These are phyloP conservation scores for Drosophila putrida DNA, from an alignment of 2,888 invertebrate species.

Conservation along the genomic window DNA sequence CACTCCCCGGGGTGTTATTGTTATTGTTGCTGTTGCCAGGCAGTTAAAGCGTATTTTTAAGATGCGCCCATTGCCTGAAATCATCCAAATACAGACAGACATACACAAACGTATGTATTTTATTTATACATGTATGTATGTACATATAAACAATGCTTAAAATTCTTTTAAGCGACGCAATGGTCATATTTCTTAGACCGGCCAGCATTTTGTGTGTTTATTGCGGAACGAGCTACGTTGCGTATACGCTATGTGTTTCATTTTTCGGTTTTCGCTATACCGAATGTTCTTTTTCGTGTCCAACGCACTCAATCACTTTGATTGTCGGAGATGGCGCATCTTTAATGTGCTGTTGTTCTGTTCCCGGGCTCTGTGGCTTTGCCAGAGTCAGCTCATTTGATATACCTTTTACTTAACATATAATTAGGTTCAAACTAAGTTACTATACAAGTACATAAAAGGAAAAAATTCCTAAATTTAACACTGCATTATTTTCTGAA, in stretches of 20 bases:
- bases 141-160: conserved; percentile 52
- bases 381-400: conserved; percentile 69
- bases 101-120: conserved; percentile 14
- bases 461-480: conserved; percentile 3
- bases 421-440: conserved; percentile 68
- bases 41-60: conserved; percentile 75
- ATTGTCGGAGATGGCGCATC: conserved; percentile 73
- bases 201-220: conserved; percentile 55
- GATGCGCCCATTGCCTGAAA: conserved; percentile 39
- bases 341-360: conserved; percentile 49
- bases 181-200: conserved; percentile 63
- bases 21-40: conserved; percentile 57
- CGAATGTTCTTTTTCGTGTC: conserved; percentile 21
- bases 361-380: neutral
- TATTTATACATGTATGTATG: neutral
- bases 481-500: neutral
- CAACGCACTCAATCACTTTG: conserved; percentile 76
- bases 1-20: conserved; percentile 82
- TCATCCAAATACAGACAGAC: conserved; percentile 15
- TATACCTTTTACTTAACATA: conserved; percentile 65
- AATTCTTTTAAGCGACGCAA: conserved; percentile 76
- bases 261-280: conserved; percentile 8
- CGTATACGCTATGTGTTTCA: conserved; percentile 67
- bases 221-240: conserved; percentile 51
- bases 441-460: conserved; percentile 38